Evolutionary conservation across 2,113 vertebrate species (phyloP).

Genomic region (Oophaga pumilio): DNA sequence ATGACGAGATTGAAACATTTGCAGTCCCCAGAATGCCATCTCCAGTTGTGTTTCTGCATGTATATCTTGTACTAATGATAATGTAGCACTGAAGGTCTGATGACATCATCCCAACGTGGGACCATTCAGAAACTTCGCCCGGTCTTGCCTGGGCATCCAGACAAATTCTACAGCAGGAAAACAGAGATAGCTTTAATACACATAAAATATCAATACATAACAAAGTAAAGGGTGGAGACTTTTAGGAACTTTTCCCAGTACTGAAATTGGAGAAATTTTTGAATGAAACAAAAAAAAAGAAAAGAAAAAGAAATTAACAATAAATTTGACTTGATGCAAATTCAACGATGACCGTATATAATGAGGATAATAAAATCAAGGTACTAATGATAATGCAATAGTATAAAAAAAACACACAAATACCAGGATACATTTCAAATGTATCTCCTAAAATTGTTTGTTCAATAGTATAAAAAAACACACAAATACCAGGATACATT

Average conservation of each 20-base stretch:
- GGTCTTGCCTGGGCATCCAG: constrained; percentile 92
- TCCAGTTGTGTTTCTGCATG: constrained; percentile 58
- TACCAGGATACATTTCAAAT: not conserved
- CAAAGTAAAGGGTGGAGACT: not conserved
- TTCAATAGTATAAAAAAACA: not conserved
- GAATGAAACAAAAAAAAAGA: not conserved
- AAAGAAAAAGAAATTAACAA: not conserved
- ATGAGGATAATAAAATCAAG: too few relatives aligned
- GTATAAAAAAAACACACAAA: not conserved
- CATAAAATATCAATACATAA: not conserved
- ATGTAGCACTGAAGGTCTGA: constrained; percentile 88
- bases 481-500: not conserved
- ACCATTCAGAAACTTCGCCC: constrained; percentile 93
- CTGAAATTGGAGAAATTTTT: not conserved
- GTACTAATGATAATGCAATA: not conserved
- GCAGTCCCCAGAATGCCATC: constrained; percentile 79
- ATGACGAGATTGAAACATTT: constrained; percentile 85
- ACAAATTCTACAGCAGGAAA: constrained; percentile 77
- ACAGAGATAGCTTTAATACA: not conserved
- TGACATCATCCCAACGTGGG: constrained; percentile 89
- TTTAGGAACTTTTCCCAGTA: not conserved
- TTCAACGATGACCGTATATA: not conserved
- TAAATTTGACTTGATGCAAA: not conserved
- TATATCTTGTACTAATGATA: constrained; percentile 66
- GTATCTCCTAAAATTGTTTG: not conserved